These are phyloP conservation scores for Garrulus glandarius DNA, from an alignment of 2,797 vertebrate species.

Conservation along the genomic window DNA sequence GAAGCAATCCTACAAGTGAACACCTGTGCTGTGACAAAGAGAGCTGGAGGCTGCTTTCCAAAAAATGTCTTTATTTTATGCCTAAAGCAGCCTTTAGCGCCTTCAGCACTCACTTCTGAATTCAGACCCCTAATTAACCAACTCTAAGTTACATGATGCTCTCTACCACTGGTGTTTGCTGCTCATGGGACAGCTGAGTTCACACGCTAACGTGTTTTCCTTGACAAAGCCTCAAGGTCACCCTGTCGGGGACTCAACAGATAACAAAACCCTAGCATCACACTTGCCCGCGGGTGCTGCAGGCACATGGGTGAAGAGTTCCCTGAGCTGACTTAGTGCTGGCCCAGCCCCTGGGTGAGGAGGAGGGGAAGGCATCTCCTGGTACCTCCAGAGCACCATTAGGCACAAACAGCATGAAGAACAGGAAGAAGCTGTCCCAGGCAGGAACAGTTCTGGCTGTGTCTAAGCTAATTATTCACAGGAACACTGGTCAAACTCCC, in stretches of 20 bases:
- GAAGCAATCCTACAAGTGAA: not conserved
- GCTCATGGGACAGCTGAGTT: not conserved
- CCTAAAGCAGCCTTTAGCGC: not conserved
- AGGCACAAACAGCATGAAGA: not conserved
- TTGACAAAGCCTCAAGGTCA: slow-evolving; percentile 17
- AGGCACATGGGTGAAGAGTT: not conserved
- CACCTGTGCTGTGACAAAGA: not conserved
- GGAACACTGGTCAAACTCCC: not conserved
- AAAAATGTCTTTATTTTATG: not conserved
- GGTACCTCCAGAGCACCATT: not conserved
- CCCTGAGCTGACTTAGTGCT: not conserved
- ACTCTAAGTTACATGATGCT: not conserved
- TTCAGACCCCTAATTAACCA: not conserved
- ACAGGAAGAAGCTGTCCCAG: not conserved
- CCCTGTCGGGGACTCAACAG: not conserved
- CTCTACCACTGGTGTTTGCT: not conserved
- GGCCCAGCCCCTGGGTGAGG: not conserved
- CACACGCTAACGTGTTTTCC: not conserved
- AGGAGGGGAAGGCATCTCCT: not conserved
- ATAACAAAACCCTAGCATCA: not conserved
- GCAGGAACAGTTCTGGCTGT: not conserved
- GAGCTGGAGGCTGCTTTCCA: not conserved
- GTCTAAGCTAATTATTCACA: not conserved
- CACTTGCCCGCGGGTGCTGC: not conserved
- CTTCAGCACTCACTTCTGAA: not conserved